Evolutionary conservation across 2,888 invertebrate species (phyloP).

Genomic region (Harpalus rufipes): DNA sequence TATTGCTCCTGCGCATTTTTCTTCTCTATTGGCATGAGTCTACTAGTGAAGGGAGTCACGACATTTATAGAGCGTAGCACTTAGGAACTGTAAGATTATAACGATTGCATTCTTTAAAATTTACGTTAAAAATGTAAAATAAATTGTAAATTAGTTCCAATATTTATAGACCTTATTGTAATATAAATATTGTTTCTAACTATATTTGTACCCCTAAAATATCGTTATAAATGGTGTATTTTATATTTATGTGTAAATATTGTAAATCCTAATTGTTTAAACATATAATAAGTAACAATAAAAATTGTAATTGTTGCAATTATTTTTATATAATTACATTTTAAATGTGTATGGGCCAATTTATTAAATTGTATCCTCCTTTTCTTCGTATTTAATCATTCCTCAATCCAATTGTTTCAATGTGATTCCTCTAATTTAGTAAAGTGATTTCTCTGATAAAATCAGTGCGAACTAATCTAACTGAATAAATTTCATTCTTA

Average conservation of each 20-base stretch:
- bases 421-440: not conserved
- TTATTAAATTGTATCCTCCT: not conserved
- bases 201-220: no score
- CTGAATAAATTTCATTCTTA: constrained; percentile 3
- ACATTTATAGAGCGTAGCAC: not conserved
- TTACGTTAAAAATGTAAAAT: no score
- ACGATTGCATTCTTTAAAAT: no score
- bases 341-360: not conserved
- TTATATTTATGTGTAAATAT: not conserved
- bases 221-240: not conserved
- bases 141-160: not conserved
- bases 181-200: not conserved
- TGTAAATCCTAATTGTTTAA: not conserved
- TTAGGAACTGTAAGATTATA: not conserved
- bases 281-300: not conserved
- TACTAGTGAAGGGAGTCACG: not conserved
- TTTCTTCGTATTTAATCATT: not conserved
- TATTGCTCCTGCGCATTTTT: no score
- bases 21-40: no score
- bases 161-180: not conserved
- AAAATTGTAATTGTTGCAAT: not conserved
- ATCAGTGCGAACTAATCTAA: not conserved
- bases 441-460: not conserved
- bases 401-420: not conserved
- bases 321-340: not conserved